Evolutionary conservation across 2,888 invertebrate species (phyloP).

Genomic region (Tupiocoris notatus): DNA sequence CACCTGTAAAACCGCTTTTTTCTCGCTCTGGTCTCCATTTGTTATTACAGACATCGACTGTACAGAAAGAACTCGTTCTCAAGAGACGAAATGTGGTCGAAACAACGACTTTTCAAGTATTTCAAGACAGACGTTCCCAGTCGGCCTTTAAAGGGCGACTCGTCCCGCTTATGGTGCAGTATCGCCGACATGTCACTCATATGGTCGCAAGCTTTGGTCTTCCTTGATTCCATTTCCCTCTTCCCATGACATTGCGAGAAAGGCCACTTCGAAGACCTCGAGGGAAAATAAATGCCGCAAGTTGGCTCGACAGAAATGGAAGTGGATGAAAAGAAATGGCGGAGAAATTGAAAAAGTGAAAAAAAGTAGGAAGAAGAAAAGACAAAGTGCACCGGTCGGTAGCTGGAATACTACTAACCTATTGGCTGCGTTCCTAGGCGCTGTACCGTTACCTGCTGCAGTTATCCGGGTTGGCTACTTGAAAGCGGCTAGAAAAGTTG

Average conservation of each 20-base stretch:
- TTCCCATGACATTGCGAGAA: neutral
- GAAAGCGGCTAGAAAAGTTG: neutral
- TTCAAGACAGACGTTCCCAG: neutral
- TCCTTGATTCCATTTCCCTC: neutral
- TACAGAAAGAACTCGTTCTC: neutral
- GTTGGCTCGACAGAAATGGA: neutral
- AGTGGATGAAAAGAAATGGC: neutral
- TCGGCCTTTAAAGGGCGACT: neutral
- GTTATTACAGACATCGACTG: neutral
- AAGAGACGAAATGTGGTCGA: neutral
- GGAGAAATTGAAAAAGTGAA: neutral
- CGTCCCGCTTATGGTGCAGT: neutral
- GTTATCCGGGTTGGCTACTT: neutral
- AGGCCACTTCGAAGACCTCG: neutral
- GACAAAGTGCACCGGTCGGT: neutral
- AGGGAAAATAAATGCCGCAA: neutral
- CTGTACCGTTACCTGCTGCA: neutral
- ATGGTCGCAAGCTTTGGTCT: neutral
- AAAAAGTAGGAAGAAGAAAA: neutral
- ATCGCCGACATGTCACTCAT: neutral
- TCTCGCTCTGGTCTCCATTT: neutral
- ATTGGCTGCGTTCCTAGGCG: neutral
- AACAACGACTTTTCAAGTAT: neutral
- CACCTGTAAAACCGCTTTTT: neutral
- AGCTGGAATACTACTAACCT: neutral